Evolutionary conservation across 2,888 invertebrate species (phyloP).

Genomic region (Monopis laevigella): DNA sequence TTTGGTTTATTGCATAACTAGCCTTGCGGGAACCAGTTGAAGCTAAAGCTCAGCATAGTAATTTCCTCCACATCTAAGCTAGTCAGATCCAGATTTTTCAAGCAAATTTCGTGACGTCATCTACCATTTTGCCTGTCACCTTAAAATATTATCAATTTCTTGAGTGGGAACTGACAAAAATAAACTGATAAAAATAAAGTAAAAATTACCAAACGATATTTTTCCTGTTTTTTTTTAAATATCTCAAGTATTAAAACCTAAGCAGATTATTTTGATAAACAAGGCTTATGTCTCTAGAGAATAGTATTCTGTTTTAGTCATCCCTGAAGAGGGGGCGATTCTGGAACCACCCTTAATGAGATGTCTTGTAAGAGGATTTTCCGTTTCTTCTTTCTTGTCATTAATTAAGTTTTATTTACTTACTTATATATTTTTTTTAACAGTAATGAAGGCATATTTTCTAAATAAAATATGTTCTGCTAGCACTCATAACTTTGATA

Average conservation of each 20-base stretch:
- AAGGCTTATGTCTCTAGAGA: not conserved
- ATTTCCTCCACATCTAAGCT: no score
- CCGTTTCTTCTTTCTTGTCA: slow-evolving; percentile 1
- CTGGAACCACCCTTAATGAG: slow-evolving; percentile 1
- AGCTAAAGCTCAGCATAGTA: no score
- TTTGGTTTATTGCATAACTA: no score
- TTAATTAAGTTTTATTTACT: not conserved
- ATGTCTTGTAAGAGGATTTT: slow-evolving; percentile 8
- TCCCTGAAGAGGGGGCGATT: slow-evolving; percentile 1
- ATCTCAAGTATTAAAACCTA: not conserved
- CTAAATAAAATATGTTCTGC: not conserved
- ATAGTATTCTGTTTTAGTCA: slow-evolving; percentile 2
- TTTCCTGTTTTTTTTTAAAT: not conserved
- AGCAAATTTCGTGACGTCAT: no score
- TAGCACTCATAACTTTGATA: no score
- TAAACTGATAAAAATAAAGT: not conserved
- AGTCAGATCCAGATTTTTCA: no score
- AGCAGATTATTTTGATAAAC: slow-evolving; percentile 2
- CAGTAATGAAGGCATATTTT: not conserved
- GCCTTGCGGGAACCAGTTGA: no score
- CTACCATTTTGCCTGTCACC: no score
- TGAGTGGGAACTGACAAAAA: no score
- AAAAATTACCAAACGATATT: not conserved
- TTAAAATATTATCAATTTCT: no score
- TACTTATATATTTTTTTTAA: not conserved